Percentiles rank a stretch among this genome's conserved stretches.
Evolutionary conservation across 2,113 vertebrate genomes (phyloP).

Genomic region (Caloenas nicobarica): DNA sequence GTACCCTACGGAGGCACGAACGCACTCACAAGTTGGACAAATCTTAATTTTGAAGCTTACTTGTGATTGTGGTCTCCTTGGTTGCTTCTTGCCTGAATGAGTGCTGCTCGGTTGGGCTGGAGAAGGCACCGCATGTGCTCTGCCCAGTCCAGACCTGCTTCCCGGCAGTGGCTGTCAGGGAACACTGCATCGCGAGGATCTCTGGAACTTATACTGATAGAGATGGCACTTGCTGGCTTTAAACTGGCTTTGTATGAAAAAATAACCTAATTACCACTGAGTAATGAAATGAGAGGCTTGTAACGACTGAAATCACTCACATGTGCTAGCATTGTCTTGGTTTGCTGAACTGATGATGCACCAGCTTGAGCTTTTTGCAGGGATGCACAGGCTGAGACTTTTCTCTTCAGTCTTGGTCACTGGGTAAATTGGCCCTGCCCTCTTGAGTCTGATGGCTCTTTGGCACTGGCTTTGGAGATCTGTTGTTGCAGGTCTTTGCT

Average conservation of each 20-base stretch:
- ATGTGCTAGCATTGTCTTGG: neutral
- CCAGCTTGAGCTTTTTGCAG: neutral
- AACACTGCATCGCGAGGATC: neutral
- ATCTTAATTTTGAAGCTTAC: neutral
- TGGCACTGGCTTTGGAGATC: neutral
- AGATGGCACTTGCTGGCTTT: neutral
- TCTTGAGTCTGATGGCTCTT: neutral
- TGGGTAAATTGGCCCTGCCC: neutral
- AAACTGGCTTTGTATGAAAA: neutral
- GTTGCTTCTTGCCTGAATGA: neutral
- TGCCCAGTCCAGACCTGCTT: neutral
- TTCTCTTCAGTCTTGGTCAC: neutral
- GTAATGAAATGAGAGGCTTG: neutral
- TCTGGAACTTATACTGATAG: neutral
- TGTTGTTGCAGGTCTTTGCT: neutral
- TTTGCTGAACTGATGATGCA: rapidly evolving
- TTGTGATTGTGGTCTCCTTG: neutral
- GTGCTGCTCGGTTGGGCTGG: neutral
- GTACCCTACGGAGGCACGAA: slow-evolving; percentile 37
- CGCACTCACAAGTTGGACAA: slow-evolving; percentile 9
- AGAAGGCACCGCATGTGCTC: neutral
- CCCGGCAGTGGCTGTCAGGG: neutral
- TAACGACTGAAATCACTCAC: neutral
- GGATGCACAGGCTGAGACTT: neutral
- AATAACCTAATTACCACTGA: neutral